Conservation (phyloP, 1,140 invertebrate genomes). For the Brevipalpus yothersi region DNA sequence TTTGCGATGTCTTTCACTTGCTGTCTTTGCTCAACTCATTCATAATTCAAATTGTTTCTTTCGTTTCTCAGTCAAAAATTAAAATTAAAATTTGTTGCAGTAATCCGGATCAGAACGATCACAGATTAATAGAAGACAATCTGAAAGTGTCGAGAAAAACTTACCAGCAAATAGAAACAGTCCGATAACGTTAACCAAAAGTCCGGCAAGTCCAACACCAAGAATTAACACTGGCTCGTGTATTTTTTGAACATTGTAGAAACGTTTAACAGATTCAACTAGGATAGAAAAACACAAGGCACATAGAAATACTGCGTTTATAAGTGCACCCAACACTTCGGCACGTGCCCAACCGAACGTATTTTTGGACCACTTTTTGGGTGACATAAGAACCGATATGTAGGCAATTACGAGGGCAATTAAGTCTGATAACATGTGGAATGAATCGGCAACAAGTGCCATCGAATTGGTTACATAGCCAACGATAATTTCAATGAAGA, state of each 20-base stretch:
- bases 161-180: conserved; percentile 23
- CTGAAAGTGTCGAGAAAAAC: background rate
- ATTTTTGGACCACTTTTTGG: conserved; percentile 21
- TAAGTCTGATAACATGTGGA: conserved; percentile 31
- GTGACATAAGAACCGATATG: conserved; percentile 16
- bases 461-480: conserved; percentile 29
- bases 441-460: conserved; percentile 28
- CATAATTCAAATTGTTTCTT: too few species aligned
- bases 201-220: conserved; percentile 24
- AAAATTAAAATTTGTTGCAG: background rate
- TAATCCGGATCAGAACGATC: background rate
- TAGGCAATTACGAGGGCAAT: conserved; percentile 23
- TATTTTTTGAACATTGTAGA: conserved; percentile 28
- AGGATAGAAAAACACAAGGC: conserved; percentile 31
- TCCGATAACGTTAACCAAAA: conserved; percentile 27
- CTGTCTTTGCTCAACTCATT: too few species aligned
- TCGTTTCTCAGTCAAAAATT: too few species aligned
- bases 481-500: conserved; percentile 27
- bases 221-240: conserved; percentile 24
- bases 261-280: conserved; percentile 24
- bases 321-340: conserved; percentile 30
- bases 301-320: conserved; percentile 30
- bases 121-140: background rate
- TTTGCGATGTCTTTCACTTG: too few species aligned
- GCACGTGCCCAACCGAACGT: conserved; percentile 32